Conservation (phyloP, 2,888 invertebrate genomes). For the Papilio protenor region DNA sequence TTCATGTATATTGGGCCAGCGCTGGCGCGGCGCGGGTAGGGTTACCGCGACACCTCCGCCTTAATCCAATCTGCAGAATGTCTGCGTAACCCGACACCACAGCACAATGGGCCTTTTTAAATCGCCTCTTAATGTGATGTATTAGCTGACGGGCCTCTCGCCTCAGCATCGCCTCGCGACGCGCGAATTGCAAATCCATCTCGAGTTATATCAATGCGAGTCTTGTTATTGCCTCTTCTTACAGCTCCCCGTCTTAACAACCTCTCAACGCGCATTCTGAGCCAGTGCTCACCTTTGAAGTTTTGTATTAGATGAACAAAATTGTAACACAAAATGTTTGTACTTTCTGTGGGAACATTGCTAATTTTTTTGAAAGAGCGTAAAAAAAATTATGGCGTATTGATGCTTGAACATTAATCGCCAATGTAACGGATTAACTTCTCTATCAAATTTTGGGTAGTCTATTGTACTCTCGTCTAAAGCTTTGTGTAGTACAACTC, state of each 20-base stretch:
- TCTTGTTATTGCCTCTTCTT: not conserved
- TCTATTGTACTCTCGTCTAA: not conserved
- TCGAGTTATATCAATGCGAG: slow-evolving; percentile 12
- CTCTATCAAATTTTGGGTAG: not conserved
- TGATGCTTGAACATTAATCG: slow-evolving; percentile 8
- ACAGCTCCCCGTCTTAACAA: not conserved
- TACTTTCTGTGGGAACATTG: not conserved
- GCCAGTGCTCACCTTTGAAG: too few relatives aligned
- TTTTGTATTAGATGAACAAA: not conserved
- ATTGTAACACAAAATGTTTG: not conserved
- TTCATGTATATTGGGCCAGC: slow-evolving; percentile 37
- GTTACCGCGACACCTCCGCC: slow-evolving; percentile 47
- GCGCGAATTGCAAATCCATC: slow-evolving; percentile 14
- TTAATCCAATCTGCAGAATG: slow-evolving; percentile 44
- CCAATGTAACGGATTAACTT: not conserved
- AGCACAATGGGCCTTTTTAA: slow-evolving; percentile 58
- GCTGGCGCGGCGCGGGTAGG: slow-evolving; percentile 24
- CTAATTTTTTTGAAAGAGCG: not conserved
- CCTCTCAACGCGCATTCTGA: not conserved
- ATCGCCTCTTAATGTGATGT: slow-evolving; percentile 48
- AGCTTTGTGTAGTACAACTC: slow-evolving; percentile 51
- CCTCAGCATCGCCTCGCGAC: slow-evolving; percentile 4
- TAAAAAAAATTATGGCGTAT: not conserved
- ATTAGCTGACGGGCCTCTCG: slow-evolving; percentile 54
- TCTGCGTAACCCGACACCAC: slow-evolving; percentile 54